A percentile compares a stretch with the other conserved stretches of the same genome.
These are phyloP conservation scores for Synanthedon vespiformis DNA, from an alignment of 2,888 invertebrate genomes.

Conservation along the genomic window DNA sequence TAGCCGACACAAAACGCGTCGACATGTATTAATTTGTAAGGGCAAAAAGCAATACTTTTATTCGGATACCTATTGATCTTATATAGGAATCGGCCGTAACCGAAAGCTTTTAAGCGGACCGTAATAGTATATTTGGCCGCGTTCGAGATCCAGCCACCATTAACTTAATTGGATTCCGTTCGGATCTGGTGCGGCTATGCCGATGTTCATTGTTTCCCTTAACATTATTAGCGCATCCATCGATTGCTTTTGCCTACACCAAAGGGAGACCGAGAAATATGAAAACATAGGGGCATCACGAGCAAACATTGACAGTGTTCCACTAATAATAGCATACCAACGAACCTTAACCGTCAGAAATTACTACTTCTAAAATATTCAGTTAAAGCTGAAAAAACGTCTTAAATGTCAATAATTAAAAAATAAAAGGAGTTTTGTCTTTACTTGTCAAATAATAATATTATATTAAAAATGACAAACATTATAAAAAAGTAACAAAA, in stretches of 20 bases:
- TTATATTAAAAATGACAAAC: too few relatives aligned
- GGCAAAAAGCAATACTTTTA: constrained; percentile 16
- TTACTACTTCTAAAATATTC: too few relatives aligned
- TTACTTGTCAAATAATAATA: too few relatives aligned
- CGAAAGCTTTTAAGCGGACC: constrained; percentile 24
- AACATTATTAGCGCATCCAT: constrained; percentile 11
- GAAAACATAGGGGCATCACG: too few relatives aligned
- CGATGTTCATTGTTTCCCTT: constrained; percentile 19
- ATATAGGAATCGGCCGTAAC: constrained; percentile 17
- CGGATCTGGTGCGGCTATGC: constrained; percentile 15
- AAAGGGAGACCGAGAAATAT: too few relatives aligned
- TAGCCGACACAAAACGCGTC: constrained; percentile 4
- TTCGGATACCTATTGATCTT: constrained; percentile 14
- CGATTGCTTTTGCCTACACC: not conserved
- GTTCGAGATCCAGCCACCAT: constrained; percentile 13
- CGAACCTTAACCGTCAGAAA: too few relatives aligned
- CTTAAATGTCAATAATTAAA: too few relatives aligned
- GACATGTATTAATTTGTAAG: not conserved
- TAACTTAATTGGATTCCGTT: constrained; percentile 33
- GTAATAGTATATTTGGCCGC: constrained; percentile 25
- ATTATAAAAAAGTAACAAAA: too few relatives aligned
- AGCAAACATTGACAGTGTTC: too few relatives aligned
- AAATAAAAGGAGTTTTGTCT: too few relatives aligned
- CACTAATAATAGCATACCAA: too few relatives aligned
- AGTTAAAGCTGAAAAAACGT: too few relatives aligned